Evolutionary conservation across 2,888 invertebrate species (phyloP).

Genomic region (Lordiphosa andalusiaca): DNA sequence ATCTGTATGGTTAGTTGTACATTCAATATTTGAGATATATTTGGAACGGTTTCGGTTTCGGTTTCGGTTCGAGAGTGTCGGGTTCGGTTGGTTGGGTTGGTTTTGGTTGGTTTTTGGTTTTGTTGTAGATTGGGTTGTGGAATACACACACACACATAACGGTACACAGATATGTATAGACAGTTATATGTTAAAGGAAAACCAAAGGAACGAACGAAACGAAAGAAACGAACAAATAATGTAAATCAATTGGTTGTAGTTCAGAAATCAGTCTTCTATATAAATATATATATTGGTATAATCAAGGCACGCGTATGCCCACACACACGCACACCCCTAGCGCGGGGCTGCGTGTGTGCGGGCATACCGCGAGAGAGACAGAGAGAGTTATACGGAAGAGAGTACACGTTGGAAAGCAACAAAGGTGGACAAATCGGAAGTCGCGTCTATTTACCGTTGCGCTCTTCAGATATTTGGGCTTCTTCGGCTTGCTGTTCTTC

Average conservation of each 20-base stretch:
- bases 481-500: constrained; percentile 89
- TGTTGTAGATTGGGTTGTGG: constrained; percentile 58
- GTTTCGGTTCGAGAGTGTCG: constrained; percentile 63
- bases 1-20: constrained; percentile 73
- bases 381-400: constrained; percentile 1
- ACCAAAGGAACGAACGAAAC: constrained; percentile 56
- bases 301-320: neutral
- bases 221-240: constrained; percentile 62
- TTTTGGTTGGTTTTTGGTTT: constrained; percentile 25
- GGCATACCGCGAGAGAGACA: neutral
- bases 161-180: constrained; percentile 56
- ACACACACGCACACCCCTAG: no score
- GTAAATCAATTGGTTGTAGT: constrained; percentile 63
- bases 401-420: neutral
- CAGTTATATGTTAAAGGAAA: constrained; percentile 60
- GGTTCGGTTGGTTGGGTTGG: constrained; percentile 46
- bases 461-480: constrained; percentile 90
- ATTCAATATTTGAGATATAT: constrained; percentile 40
- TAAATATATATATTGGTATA: constrained; percentile 10
- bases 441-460: constrained; percentile 82
- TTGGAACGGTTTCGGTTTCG: constrained; percentile 59
- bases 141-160: constrained; percentile 58
- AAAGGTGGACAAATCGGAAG: neutral
- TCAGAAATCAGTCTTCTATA: constrained; percentile 46
- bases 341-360: no score